These are phyloP conservation scores for Dreissena rostriformis DNA, from an alignment of 1,140 invertebrate species.

Conservation along the genomic window DNA sequence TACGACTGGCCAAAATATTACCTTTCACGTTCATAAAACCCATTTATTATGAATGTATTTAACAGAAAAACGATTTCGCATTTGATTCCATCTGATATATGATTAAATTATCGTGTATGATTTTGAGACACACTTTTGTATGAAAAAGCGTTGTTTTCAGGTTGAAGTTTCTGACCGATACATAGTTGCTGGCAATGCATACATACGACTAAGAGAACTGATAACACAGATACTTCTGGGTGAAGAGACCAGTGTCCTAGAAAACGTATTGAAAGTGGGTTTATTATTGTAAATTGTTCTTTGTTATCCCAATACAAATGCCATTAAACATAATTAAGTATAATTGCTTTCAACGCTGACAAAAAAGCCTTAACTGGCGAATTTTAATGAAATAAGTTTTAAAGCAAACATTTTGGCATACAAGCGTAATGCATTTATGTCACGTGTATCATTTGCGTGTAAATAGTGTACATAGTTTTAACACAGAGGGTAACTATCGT, in stretches of 20 bases:
- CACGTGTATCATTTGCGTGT: not conserved
- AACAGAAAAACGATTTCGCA: not conserved
- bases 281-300: not conserved
- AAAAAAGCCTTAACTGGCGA: not conserved
- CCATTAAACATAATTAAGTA: not conserved
- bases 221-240: constrained; percentile 56
- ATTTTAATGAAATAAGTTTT: not conserved
- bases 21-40: not conserved
- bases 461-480: not conserved
- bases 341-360: not conserved
- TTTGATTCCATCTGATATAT: not conserved
- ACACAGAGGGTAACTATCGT: not conserved
- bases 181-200: constrained; percentile 57
- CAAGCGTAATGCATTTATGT: not conserved
- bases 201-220: constrained; percentile 56
- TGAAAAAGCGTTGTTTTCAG: constrained; percentile 26
- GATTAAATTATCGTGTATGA: not conserved
- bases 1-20: not conserved
- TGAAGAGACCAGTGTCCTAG: constrained; percentile 43
- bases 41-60: not conserved
- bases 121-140: not conserved
- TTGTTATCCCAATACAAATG: not conserved
- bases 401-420: not conserved
- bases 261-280: constrained; percentile 17
- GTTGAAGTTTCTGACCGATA: constrained; percentile 59